Base-by-base conservation (phyloP, 2,888 invertebrate species). In the Cephus nigrinus region DNA sequence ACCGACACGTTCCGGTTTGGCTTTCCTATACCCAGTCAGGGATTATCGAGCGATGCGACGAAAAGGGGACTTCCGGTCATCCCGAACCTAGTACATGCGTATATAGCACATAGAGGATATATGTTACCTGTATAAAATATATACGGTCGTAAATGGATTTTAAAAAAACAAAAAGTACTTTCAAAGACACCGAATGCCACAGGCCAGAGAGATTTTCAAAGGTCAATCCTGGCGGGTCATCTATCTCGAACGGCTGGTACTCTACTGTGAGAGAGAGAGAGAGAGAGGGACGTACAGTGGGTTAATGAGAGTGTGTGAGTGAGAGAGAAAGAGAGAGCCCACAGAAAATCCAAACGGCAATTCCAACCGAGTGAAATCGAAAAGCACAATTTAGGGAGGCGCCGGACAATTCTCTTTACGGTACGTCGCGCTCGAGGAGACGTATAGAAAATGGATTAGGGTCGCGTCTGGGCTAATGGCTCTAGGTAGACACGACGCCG, bases 1-100 rank as follows among this genome's bases (percentile, higher is more conserved):
- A 90, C 87, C 82, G 81, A 88, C 86, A 85, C 84, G 83, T 87
- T 88, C 84, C 86, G 85, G 84, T 33, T 30, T 74, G n/a, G 15
- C 74, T 33, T 33, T 71, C 30, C 30, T 23, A 55, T 55, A 9
- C 15, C 15, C 55, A 55, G 55, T 55, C 23, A 23, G 55, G 9
- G 23, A 55, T 55, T 55, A 55, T 55, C 23, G 55, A 55, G 9
- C 55, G 55, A 15, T 5, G 55, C 55, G 23, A 2, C 23, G 23
- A 55, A 55, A 55, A 55, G 9, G 23, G 55, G 55, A 55, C 4
- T 55, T 55, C 23, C 55, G 55, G 55, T 55, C 55, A 55, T 55
- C 23, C 1, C 2, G 55, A 15, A 40, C 2, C 40, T 40, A 5
- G 23, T 23, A 55, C 23, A 9, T 55, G 9, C 23, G 23, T 55